Evolutionary conservation across 2,888 invertebrate species (phyloP).

Genomic region (Chalcosyrphus nemorum): DNA sequence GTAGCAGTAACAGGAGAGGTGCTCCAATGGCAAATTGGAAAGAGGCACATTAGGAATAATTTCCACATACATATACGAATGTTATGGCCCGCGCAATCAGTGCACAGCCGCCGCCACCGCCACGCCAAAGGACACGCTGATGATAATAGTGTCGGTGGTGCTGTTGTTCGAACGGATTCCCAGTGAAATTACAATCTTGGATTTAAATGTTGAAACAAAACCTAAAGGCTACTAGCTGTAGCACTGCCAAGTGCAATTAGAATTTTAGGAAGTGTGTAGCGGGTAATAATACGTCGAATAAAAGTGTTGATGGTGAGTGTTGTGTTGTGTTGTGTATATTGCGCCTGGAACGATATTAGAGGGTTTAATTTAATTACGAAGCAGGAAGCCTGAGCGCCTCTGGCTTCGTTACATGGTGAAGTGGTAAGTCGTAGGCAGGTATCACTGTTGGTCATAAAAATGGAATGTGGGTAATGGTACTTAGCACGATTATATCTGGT

Average conservation of each 20-base stretch:
- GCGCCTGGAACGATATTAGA: background rate
- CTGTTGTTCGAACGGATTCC: constrained; percentile 30
- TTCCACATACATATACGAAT: constrained; percentile 21
- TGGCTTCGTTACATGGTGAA: too few relatives aligned
- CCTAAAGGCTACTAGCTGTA: constrained; percentile 45
- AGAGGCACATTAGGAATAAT: constrained; percentile 65
- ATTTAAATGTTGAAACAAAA: background rate
- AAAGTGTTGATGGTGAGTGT: constrained; percentile 52
- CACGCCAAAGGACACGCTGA: constrained; percentile 26
- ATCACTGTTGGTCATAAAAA: background rate
- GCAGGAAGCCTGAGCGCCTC: background rate
- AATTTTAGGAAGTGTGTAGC: constrained; percentile 50
- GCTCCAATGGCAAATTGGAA: constrained; percentile 50
- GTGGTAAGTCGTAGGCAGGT: too few relatives aligned
- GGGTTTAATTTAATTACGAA: background rate
- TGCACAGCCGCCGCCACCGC: background rate
- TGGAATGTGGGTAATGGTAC: background rate
- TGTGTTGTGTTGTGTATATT: too few relatives aligned
- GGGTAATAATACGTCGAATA: constrained; percentile 37
- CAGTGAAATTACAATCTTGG: constrained; percentile 21
- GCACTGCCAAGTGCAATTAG: constrained; percentile 48
- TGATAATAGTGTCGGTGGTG: constrained; percentile 45
- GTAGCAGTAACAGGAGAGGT: background rate
- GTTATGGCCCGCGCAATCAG: constrained; percentile 29
- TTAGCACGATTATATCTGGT: background rate